These are phyloP conservation scores for Phoxinus dragarum DNA, from an alignment of 2,797 vertebrate species.

Conservation along the genomic window DNA sequence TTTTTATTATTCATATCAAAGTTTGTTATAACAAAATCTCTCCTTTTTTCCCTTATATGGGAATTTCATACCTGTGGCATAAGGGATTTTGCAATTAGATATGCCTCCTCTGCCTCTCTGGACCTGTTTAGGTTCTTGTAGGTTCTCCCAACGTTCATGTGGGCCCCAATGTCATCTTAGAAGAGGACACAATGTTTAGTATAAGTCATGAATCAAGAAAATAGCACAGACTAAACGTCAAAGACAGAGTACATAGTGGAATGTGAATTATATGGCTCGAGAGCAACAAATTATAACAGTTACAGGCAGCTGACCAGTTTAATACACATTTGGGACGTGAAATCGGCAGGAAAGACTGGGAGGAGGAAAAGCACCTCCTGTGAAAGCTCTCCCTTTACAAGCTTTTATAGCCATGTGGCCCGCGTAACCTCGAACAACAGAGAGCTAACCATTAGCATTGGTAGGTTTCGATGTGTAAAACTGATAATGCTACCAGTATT, in stretches of 20 bases:
- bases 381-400: constrained; percentile 29
- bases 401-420: constrained; percentile 7
- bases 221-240: constrained; percentile 11
- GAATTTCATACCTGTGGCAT: constrained; percentile 91
- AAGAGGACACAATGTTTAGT: constrained; percentile 16
- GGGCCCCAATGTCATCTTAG: constrained; percentile 97
- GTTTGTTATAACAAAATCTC: not conserved
- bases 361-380: constrained; percentile 7
- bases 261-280: constrained; percentile 14
- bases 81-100: constrained; percentile 93
- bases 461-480: constrained; percentile 8
- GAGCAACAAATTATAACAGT: constrained; percentile 12
- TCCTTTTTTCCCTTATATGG: not conserved
- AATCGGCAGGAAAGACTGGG: constrained; percentile 2
- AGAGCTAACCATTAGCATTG: not conserved
- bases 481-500: constrained; percentile 28
- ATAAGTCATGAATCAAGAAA: constrained; percentile 11
- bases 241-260: constrained; percentile 24
- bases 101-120: constrained; percentile 95
- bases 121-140: constrained; percentile 97
- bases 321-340: constrained; percentile 26
- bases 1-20: not conserved
- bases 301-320: constrained; percentile 26
- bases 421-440: not conserved
- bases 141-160: constrained; percentile 99